Conservation (phyloP, 1,140 invertebrate species). For the Bombus fervidus region DNA sequence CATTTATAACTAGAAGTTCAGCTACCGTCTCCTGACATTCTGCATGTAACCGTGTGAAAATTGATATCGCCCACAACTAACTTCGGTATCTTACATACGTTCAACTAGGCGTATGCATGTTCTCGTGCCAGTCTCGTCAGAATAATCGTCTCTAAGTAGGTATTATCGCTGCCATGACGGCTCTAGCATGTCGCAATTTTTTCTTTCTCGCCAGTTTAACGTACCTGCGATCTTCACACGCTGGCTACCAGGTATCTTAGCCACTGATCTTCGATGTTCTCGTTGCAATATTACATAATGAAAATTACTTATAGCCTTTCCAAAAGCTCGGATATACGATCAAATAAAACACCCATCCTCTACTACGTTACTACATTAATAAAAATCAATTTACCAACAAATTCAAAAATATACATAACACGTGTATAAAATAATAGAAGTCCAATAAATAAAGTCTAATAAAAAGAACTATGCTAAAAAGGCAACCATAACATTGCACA, state of each 20-base stretch:
- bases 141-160: constrained; percentile 59
- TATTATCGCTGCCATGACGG: constrained; percentile 62
- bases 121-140: constrained; percentile 47
- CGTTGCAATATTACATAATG: constrained; percentile 48
- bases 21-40: constrained; percentile 21
- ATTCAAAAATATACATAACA: background rate
- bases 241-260: constrained; percentile 41
- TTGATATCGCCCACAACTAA: constrained; percentile 55
- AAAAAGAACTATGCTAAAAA: background rate
- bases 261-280: constrained; percentile 53
- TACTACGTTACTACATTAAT: background rate
- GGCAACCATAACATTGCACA: background rate
- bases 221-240: constrained; percentile 55
- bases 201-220: constrained; percentile 57
- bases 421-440: background rate
- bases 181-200: constrained; percentile 66
- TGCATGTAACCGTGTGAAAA: constrained; percentile 48
- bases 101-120: constrained; percentile 42
- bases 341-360: background rate
- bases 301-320: constrained; percentile 4
- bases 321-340: background rate
- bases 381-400: background rate
- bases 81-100: constrained; percentile 53
- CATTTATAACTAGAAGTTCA: constrained; percentile 23
- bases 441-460: no score